phyloP scores from a whole-genome alignment of 2,797 vertebrate genomes.

The Neomorphus geoffroyi region DNA sequence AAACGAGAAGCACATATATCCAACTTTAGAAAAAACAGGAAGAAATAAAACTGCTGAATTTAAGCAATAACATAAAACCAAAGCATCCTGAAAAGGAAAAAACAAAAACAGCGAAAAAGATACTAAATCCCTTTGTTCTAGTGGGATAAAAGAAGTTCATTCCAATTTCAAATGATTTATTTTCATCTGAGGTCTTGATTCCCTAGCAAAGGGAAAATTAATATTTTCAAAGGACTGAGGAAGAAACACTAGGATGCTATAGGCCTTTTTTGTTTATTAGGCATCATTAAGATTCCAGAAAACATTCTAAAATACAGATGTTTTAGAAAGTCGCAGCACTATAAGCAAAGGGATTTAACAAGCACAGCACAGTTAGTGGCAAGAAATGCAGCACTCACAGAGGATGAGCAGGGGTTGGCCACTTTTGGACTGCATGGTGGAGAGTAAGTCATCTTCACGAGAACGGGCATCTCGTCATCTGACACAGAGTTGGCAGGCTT shows the following conservation, averaged over 20 bases:
- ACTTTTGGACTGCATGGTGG: constrained; percentile 78
- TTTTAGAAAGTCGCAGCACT: constrained; percentile 12
- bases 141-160: background rate
- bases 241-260: background rate
- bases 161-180: constrained; percentile 6
- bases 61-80: constrained; percentile 54
- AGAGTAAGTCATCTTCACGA: constrained; percentile 80
- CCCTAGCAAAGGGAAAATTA: background rate
- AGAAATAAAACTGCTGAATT: constrained; percentile 51
- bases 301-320: background rate
- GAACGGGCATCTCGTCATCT: constrained; percentile 83
- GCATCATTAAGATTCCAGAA: background rate
- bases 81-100: constrained; percentile 58
- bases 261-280: background rate
- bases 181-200: constrained; percentile 8
- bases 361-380: constrained; percentile 68
- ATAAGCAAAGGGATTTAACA: constrained; percentile 76
- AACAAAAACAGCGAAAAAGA: constrained; percentile 35
- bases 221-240: background rate
- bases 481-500: constrained; percentile 78
- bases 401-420: constrained; percentile 78
- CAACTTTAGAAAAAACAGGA: constrained; percentile 40
- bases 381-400: constrained; percentile 83
- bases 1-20: constrained; percentile 36
- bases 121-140: constrained; percentile 71